Base-by-base conservation (phyloP, 1,140 invertebrate species). In the Calosoma granatense region DNA sequence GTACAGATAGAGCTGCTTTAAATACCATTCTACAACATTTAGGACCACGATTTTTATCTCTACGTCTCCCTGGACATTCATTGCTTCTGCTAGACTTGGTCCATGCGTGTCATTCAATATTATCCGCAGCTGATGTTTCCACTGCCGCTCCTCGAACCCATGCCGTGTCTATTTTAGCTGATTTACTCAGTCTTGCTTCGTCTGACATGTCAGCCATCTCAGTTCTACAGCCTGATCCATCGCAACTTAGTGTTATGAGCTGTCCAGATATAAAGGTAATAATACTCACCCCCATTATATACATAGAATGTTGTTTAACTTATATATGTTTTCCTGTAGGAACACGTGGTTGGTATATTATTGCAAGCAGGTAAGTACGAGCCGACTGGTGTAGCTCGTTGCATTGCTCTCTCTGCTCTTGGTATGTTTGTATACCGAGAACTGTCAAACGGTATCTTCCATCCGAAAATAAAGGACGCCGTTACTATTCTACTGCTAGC, bases 131-230 rank as follows among this genome's bases (percentile, higher is more conserved):
- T 9, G 92, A 96, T 70, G 78, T 90, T 15, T 77, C 78, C 30
- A 84, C 86, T 72, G 77, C 90, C 81, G 85, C 87, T 57, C 93
- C 94, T 1, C 79, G 92, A 58, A 86, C 86, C 14, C 94, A 97
- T 69, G 93, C 94, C 0, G 83, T 94, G n/a, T 90, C 92, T 0
- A 85, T 97, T 51, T 75, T 98, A 4, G 93, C 92, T 1, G 86
- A 88, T 0, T 72, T 97, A 41, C 74, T 97, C 19, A 87, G 88
- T 60, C 81, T 94, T 57, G 3, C 22, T 56, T 88, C 92, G 0
- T 79, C 87, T 59, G 81, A 85, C 41, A 78, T 88, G 56, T 78
- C 83, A 64, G 84, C 87, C 58, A 78, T 92, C 11, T 86, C 87
- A 1, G 87, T 93, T 60, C 75, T 98, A 51, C 85, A 95, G 69